Base-by-base conservation (phyloP, 1,140 invertebrate genomes). In the Tetranychus urticae region DNA sequence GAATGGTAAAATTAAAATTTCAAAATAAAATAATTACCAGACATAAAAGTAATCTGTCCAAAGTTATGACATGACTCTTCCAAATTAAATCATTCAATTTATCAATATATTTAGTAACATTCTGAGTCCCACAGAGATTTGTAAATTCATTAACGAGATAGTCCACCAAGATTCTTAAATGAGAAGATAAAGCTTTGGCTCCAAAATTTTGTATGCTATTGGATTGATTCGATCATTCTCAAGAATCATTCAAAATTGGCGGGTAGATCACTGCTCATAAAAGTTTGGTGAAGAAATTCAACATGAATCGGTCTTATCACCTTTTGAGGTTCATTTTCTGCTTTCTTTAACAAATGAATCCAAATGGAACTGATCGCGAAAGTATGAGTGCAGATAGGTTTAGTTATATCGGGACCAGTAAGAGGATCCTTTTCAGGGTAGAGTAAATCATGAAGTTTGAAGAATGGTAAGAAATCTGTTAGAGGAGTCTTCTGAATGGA, bases 61-160 rank as follows among this genome's bases (percentile, higher is more conserved):
- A 87, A 8, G 90, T 89, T 46, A 96, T 82, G 64, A 96, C 88
- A 71, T 94, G 91, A 69, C 89, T 92, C 67, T 92, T 91, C 91
- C 91, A 97, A 56, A 96, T 90, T 78, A 97, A 87, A 66, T 90
- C 85, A 70, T 90, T 94, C 55, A 96, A 83, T 1, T 89, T 88
- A 67, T 96, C 90, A 2, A 93, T 86, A 67, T 85, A 69, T 61
- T 90, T 91, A 68, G 86, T 87, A 6, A 91, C 87, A 68, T 86
- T 83, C 59, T 81, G 79, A 2, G 85, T 84, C 62, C 83, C 85
- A 5, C 82, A 81, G 52, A 82, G 84, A 67, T 83, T 86, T 1
- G 84, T 83, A 69, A 96, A 88, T 70, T 96, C 89, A 70, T 82
- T 86, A 0, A 94, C 86, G 1, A 96, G 73, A 71, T 88, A 94